Conservation (phyloP, 2,888 invertebrate genomes). For the Poecilus cupreus region DNA sequence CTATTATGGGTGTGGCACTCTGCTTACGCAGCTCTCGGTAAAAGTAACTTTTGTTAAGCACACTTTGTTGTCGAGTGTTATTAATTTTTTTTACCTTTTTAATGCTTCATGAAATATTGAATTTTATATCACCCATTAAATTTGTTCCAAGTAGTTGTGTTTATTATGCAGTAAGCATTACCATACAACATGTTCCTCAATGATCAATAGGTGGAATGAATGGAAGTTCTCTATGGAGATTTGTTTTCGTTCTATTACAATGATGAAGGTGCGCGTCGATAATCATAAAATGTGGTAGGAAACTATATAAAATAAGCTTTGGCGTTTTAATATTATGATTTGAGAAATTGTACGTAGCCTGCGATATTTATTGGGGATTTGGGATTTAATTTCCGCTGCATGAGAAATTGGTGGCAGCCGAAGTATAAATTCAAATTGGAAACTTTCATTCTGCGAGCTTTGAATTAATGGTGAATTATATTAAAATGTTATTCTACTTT, state of each 20-base stretch:
- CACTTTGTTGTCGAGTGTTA: too few relatives aligned
- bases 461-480: slow-evolving; percentile 56
- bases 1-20: too few relatives aligned
- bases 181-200: too few relatives aligned
- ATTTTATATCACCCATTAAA: too few relatives aligned
- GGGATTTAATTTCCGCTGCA: slow-evolving; percentile 59
- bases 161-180: too few relatives aligned
- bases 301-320: slow-evolving; percentile 50
- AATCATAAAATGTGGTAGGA: slow-evolving; percentile 45
- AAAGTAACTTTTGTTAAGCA: too few relatives aligned
- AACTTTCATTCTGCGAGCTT: slow-evolving; percentile 22
- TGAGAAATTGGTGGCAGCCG: slow-evolving; percentile 57
- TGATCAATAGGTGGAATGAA: too few relatives aligned
- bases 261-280: not conserved
- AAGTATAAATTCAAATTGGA: slow-evolving; percentile 59
- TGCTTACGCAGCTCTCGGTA: too few relatives aligned
- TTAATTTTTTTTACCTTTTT: too few relatives aligned
- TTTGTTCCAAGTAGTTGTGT: too few relatives aligned
- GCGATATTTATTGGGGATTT: slow-evolving; percentile 59
- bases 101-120: too few relatives aligned
- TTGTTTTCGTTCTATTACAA: not conserved
- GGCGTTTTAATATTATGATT: slow-evolving; percentile 56
- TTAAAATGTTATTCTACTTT: slow-evolving; percentile 20
- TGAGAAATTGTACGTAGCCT: slow-evolving; percentile 57
- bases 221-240: too few relatives aligned